Base-by-base conservation (phyloP, 2,797 vertebrate species). In the Channallabes apus region DNA sequence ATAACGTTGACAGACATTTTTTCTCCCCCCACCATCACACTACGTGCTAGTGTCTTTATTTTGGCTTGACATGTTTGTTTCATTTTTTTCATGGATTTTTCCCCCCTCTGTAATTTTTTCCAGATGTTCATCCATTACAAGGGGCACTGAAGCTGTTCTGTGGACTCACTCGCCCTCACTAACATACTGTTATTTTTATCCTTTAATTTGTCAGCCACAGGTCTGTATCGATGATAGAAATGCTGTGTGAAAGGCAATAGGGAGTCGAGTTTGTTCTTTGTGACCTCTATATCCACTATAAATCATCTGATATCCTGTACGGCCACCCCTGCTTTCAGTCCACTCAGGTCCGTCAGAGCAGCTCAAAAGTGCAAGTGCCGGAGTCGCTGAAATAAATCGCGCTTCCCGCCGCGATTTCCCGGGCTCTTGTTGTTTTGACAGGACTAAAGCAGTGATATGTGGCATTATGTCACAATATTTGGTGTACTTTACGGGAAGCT, bases 381-480 rank as follows among this genome's bases (percentile, higher is more conserved):
- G 46, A n/a, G n/a, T n/a, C n/a, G n/a, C n/a, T n/a, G n/a, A 22
- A 82, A 32, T 68, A 56, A 69, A 56, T 56, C 80, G 7, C 27
- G 17, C 22, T 68, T 46, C 64, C 18, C 20, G 80, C 80, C 15
- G 64, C 6, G 78, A 65, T 46, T 64, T 46, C 32, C 17, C 9
- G 20, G 38, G 35, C 64, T 9, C 46, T 56, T 22, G 64, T 35
- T 82, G 62, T 68, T 82, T 32, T 82, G 80, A 54, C 80, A 82
- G 64, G 64, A 82, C 51, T 22, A 56, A 54, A 32, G 80, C 64
- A 24, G 27, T 67, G 80, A 81, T 67, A 67, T 56, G 79, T 32
- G 18, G 62, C 62, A 56, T 54, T 56, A 82, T 82, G 80, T 82
- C 64, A 69, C 12, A 68, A 82, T 82, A 68, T 68, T 82, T 82